Conservation (phyloP, 2,888 invertebrate genomes). For the Trichopria drosophilae region DNA sequence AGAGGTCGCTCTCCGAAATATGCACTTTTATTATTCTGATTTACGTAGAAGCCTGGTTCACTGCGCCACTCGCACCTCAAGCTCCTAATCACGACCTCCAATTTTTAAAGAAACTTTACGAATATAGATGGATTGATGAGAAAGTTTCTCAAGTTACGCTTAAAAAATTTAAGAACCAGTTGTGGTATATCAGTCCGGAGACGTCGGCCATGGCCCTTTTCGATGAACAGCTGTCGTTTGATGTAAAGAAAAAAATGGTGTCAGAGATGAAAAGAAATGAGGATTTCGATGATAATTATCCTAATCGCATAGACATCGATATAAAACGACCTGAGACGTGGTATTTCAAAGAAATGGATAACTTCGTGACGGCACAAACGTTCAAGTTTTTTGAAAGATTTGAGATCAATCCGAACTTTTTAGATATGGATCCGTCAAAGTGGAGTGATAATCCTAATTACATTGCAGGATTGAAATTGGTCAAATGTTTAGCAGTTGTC, state of each 20-base stretch:
- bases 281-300: no score
- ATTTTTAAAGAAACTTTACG: slow-evolving; percentile 17
- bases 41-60: slow-evolving; percentile 24
- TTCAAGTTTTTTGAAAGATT: background rate
- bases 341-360: no score
- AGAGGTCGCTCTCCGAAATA: no score
- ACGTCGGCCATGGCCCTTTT: slow-evolving; percentile 20
- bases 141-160: slow-evolving; percentile 8
- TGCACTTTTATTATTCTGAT: slow-evolving; percentile 26
- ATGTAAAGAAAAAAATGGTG: slow-evolving; percentile 9
- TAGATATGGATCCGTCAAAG: background rate
- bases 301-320: no score
- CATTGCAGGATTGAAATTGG: no score
- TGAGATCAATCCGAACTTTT: background rate
- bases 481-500: no score
- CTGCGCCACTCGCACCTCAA: no score
- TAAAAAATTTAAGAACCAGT: slow-evolving; percentile 16
- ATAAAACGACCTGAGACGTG: no score
- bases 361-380: no score
- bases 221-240: slow-evolving; percentile 6
- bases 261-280: no score
- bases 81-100: slow-evolving; percentile 10
- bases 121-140: background rate
- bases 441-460: background rate
- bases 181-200: slow-evolving; percentile 26